These are phyloP conservation scores for Clamator glandarius DNA, from an alignment of 2,797 vertebrate genomes.

Conservation along the genomic window DNA sequence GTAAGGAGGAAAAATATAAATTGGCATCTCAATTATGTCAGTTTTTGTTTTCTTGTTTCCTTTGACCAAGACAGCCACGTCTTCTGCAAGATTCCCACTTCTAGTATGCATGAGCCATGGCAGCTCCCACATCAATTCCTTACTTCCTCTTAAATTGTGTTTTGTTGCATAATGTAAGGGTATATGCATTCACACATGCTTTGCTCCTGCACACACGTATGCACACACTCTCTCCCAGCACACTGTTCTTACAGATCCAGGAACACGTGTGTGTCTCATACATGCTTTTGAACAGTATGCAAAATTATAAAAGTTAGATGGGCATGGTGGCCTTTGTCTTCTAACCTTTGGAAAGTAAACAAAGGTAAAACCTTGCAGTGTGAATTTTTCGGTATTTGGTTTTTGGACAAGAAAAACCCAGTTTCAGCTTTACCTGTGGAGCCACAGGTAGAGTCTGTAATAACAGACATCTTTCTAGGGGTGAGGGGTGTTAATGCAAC, in stretches of 20 bases:
- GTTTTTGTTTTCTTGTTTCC: neutral
- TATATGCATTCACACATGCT: neutral
- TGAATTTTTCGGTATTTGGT: neutral
- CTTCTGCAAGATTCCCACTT: neutral
- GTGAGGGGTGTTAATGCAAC: neutral
- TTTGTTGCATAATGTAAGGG: neutral
- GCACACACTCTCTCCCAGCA: too few species aligned
- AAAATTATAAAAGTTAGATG: neutral
- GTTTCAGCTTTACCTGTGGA: neutral
- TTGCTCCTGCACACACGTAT: neutral
- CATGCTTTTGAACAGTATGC: neutral
- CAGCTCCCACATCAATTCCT: neutral
- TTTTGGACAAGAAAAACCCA: neutral
- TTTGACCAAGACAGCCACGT: neutral
- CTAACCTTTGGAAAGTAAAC: neutral
- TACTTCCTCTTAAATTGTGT: neutral
- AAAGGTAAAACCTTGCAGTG: neutral
- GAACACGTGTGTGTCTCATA: neutral
- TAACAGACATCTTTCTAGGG: neutral
- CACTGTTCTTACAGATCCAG: accelerated
- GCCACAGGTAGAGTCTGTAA: neutral
- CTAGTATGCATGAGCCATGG: neutral
- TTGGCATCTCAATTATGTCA: neutral
- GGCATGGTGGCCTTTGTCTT: neutral
- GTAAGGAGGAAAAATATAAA: neutral